Evolutionary conservation across 2,888 invertebrate genomes (phyloP).

Genomic region (Hirtodrosophila confusa): DNA sequence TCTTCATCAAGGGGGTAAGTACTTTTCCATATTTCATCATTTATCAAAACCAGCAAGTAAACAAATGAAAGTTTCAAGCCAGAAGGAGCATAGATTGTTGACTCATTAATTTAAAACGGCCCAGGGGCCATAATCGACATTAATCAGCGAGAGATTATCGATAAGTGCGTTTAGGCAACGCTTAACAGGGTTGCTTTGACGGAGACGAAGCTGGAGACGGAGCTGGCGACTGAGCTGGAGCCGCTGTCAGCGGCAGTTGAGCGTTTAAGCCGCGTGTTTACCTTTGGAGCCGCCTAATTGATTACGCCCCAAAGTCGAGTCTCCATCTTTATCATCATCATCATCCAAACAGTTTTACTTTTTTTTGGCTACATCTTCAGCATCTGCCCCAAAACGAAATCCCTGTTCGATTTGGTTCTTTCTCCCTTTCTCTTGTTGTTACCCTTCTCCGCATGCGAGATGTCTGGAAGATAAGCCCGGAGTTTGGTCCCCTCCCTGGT

Average conservation of each 20-base stretch:
- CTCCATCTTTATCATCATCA: constrained; percentile 25
- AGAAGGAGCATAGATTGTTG: constrained; percentile 19
- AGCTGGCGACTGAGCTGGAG: neutral
- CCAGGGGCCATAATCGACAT: constrained; percentile 61
- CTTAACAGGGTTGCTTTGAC: constrained; percentile 10
- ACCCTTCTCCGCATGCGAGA: constrained; percentile 21
- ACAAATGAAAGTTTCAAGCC: constrained; percentile 57
- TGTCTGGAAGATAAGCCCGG: constrained; percentile 43
- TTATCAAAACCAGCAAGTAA: constrained; percentile 54
- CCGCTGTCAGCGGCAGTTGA: constrained; percentile 42
- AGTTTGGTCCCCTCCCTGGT: too few species aligned
- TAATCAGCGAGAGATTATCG: constrained; percentile 75
- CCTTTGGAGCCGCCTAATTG: constrained; percentile 70
- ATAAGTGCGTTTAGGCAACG: constrained; percentile 61
- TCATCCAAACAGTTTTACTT: constrained; percentile 2
- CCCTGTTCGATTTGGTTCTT: constrained; percentile 21
- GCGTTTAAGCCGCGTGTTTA: constrained; percentile 56
- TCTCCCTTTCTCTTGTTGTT: constrained; percentile 12
- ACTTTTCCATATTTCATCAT: constrained; percentile 58
- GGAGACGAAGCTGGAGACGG: too few species aligned
- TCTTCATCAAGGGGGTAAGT: constrained; percentile 27
- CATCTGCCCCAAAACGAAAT: constrained; percentile 22
- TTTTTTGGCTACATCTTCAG: constrained; percentile 4
- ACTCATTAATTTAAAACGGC: constrained; percentile 50
- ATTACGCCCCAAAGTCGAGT: constrained; percentile 63